Base-by-base conservation (phyloP, 2,797 vertebrate genomes). In the Scyliorhinus canicula region DNA sequence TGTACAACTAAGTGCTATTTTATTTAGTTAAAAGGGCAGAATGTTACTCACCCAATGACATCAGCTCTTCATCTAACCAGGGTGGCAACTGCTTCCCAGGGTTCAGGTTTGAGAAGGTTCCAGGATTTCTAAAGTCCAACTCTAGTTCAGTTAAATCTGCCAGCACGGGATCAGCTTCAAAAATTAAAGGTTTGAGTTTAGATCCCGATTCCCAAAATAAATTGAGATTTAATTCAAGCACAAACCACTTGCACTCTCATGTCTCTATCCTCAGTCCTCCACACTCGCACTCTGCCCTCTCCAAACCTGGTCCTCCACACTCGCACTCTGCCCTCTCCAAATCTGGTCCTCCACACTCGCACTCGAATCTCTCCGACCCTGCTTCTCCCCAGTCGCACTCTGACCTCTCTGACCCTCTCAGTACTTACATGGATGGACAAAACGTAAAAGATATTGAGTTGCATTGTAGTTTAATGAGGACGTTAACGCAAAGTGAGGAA, bases 131-230 rank as follows among this genome's bases (percentile, higher is more conserved):
- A 74, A 50, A 93, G 0, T 0, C 79, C 0, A 93, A 95, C 95
- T 98, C 97, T 95, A 97, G 95, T 0, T 97, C 97, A 0, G 97
- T 98, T 95, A 99, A 96, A 96, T 98, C 98, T 1, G 99, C 98
- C 95, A 99, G 97, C 7, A 98, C 4, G 1, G 55, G 35, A 60
- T 60, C 35, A 7, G 35, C n/a, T 91, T 91, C 88, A 63, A 60
- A 63, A 63, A 63, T 63, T 16, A 91, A 40, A 91, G 5, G 6
- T 24, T 16, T 24, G n/a, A 40, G 57, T 63, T 91, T 40, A 91
- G n/a, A 40, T 91, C 88, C 8, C 1, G n/a, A 40, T 91, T 63
- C 28, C 0, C 35, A 77, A 71, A 95, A n/a, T n/a, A 60, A 60
- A 74, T 50, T 35, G 9, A 69, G 44, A 52, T 44, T 95, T 71